These are phyloP conservation scores for Vulpes lagopus DNA, from an alignment of 2,113 vertebrate species.

Conservation along the genomic window DNA sequence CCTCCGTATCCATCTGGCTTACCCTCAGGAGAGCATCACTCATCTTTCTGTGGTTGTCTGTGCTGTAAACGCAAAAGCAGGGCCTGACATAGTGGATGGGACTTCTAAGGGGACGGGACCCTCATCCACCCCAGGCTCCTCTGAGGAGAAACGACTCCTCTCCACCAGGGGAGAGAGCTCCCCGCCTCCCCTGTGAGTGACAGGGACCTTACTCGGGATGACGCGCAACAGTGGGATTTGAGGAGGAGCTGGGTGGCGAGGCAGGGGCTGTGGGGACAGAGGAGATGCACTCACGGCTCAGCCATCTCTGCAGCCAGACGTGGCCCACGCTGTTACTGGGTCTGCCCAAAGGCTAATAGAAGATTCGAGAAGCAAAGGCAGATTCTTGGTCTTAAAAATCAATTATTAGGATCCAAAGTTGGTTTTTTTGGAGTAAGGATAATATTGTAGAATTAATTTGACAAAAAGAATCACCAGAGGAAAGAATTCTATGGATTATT, in stretches of 20 bases:
- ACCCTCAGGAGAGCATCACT: not conserved
- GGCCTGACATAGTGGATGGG: not conserved
- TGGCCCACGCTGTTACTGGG: not conserved
- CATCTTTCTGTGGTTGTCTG: not conserved
- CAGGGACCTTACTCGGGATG: fast-evolving
- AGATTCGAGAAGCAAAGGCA: not conserved
- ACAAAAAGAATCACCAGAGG: not conserved
- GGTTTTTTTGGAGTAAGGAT: not conserved
- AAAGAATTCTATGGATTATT: not conserved
- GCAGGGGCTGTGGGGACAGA: too few relatives aligned
- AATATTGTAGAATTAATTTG: not conserved
- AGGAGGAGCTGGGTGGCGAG: not conserved
- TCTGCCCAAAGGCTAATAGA: not conserved
- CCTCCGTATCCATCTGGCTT: not conserved
- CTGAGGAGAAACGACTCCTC: not conserved
- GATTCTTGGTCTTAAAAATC: not conserved
- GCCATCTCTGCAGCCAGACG: not conserved
- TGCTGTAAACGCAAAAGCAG: too few relatives aligned
- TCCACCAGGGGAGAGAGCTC: not conserved
- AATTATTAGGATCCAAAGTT: not conserved
- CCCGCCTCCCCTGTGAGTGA: not conserved
- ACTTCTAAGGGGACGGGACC: not conserved
- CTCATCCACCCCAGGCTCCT: not conserved
- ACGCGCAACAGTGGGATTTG: not conserved
- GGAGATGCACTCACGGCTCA: not conserved